phyloP scores from a whole-genome alignment of 2,888 invertebrate species.

The Ophraella communa region DNA sequence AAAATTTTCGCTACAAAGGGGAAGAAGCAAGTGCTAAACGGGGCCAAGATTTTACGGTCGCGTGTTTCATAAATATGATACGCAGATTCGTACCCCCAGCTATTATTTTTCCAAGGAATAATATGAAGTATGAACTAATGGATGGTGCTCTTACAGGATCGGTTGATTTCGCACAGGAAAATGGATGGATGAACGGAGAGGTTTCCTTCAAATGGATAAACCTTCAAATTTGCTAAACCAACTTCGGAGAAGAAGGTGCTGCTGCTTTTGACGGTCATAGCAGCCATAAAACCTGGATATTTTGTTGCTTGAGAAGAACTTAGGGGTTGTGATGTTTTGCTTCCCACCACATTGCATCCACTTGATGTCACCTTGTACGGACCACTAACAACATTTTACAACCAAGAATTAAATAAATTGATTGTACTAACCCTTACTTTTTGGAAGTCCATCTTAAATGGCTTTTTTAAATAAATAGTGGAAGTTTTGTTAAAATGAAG shows the following conservation, averaged over 20 bases:
- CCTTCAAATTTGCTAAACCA: conserved; percentile 19
- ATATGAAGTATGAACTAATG: too few species aligned
- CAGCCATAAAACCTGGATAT: conserved; percentile 38
- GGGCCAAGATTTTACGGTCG: too few species aligned
- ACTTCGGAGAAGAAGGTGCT: conserved; percentile 41
- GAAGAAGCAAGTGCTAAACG: too few species aligned
- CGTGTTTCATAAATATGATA: too few species aligned
- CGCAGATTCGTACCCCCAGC: too few species aligned
- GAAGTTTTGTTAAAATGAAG: too few species aligned
- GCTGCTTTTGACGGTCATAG: conserved; percentile 48
- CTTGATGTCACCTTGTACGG: conserved; percentile 19
- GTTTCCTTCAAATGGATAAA: conserved; percentile 41
- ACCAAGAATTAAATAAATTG: conserved; percentile 44
- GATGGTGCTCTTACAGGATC: too few species aligned
- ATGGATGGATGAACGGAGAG: conserved; percentile 50
- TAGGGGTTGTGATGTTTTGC: conserved; percentile 26
- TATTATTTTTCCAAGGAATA: too few species aligned
- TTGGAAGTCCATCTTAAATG: too few species aligned
- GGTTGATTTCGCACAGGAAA: too few species aligned
- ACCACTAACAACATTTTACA: conserved; percentile 39
- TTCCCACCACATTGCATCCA: conserved; percentile 7
- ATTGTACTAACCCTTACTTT: conserved; percentile 43
- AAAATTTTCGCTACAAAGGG: too few species aligned
- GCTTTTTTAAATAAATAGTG: too few species aligned
- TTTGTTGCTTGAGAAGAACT: conserved; percentile 25